Evolutionary conservation across 1,140 invertebrate genomes (phyloP), one percentile per base, ranked within the genome.

Genomic region (Elysia chlorotica): DNA sequence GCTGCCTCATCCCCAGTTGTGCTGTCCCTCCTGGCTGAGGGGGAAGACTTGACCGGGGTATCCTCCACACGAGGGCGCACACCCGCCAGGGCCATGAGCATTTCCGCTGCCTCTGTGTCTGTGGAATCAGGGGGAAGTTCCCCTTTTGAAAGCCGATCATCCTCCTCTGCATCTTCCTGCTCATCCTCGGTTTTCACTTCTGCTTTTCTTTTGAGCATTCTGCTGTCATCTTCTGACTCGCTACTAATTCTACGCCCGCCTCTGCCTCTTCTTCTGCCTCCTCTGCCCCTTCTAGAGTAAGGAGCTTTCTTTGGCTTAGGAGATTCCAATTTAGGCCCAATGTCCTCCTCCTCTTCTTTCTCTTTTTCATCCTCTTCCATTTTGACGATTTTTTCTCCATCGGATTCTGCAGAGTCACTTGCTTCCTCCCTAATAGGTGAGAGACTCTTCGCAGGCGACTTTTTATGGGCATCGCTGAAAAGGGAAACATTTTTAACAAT

Each of bases 291-390:
- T n/a, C n/a, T n/a, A 5, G 1, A 1, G 2, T 31, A 35, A 25
- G 54, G 14, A 57, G 33, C 6, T 4, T 17, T n/a, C 19, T 38
- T 57, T 35, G 37, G 57, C 25, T 5, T 19, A 56, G 21, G 48
- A 19, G 54, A 56, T n/a, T 10, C n/a, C 41, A 17, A 10, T 19
- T 79, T 74, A 35, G 54, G 38, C 17, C 77, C 66, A 23, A 79
- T 73, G 41, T 78, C 75, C 19, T 76, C 76, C 37, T 79, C 76
- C 21, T 76, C 69, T 33, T 72, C 72, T 59, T 73, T 70, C 0
- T 61, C 54, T 19, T 66, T 61, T 56, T 73, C 71, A 5, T 71
- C 54, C 2, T 74, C 36, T 17, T 71, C 31, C 61, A 57, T 38
- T 2, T 41, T 48, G 28, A 75, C 71, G 74, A 48, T 41, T 63